Percentiles rank a stretch among this genome's conserved stretches.
phyloP scores from a whole-genome alignment of 23 tunicate genomes.

The Oikopleura vanhoeffeni region DNA sequence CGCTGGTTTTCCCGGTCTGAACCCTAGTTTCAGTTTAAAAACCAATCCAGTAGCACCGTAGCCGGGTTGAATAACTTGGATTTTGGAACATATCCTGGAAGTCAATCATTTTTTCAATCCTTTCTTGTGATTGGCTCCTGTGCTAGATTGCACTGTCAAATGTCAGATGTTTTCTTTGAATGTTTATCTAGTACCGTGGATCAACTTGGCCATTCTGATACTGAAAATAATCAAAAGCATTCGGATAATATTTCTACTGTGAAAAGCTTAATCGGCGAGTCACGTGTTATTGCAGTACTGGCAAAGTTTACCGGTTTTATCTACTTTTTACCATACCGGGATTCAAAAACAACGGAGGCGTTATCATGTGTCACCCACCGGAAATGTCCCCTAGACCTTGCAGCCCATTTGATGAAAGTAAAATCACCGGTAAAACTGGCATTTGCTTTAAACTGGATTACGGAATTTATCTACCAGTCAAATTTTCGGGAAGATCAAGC shows the following conservation, averaged over 20 bases:
- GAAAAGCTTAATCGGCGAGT: not conserved
- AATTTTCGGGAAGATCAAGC: not conserved
- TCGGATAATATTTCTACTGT: not conserved
- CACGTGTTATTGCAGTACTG: not conserved
- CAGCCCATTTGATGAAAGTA: not conserved
- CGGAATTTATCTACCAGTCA: not conserved
- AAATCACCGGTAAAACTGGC: not conserved
- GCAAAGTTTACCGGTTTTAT: not conserved
- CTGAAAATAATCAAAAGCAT: not conserved
- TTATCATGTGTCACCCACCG: not conserved
- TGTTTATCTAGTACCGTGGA: not conserved
- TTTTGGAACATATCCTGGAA: not conserved
- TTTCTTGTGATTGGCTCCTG: not conserved
- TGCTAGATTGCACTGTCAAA: not conserved
- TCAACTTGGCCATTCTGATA: not conserved
- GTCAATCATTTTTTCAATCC: not conserved
- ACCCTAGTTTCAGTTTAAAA: too few species aligned
- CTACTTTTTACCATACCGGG: constrained; percentile 1
- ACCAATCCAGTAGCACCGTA: not conserved
- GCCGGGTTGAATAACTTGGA: not conserved
- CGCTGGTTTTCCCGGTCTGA: too few species aligned
- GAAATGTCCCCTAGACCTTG: not conserved
- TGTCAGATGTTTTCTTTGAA: not conserved
- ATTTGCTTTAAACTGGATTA: not conserved
- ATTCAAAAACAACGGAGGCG: not conserved